phyloP scores from a whole-genome alignment of 37 sponge, comb jelly and placozoan species.

The Mnemiopsis leidyi region DNA sequence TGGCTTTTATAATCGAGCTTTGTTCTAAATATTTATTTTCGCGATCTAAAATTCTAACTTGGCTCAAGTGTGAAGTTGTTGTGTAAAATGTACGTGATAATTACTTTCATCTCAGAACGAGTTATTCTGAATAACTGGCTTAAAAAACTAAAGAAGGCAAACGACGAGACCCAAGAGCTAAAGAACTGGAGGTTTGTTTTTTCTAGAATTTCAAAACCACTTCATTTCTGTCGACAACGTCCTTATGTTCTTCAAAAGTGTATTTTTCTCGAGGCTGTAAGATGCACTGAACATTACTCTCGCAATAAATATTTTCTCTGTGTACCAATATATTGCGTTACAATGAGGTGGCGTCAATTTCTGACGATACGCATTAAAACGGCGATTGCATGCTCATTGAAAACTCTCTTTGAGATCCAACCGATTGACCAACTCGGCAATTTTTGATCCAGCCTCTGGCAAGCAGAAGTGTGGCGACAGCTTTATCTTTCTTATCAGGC shows the following conservation, averaged over 20 bases:
- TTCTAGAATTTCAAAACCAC: background rate
- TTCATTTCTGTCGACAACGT: background rate
- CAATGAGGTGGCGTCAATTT: background rate
- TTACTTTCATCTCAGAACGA: slow-evolving; percentile 54
- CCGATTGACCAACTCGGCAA: background rate
- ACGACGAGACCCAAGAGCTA: slow-evolving; percentile 50
- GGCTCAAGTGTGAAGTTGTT: too few relatives aligned
- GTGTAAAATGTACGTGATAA: too few relatives aligned
- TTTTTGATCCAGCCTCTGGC: background rate
- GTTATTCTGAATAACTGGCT: slow-evolving; percentile 35
- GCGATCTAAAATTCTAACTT: too few relatives aligned
- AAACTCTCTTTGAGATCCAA: background rate
- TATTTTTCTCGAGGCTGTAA: too few relatives aligned
- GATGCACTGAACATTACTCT: background rate
- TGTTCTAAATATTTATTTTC: too few relatives aligned
- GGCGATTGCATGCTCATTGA: background rate
- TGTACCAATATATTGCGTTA: background rate
- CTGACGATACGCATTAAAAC: too few relatives aligned
- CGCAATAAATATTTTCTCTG: background rate
- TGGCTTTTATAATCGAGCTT: too few relatives aligned
- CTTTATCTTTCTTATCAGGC: background rate
- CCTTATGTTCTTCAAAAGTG: background rate
- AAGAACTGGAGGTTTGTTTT: slow-evolving; percentile 46
- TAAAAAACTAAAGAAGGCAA: slow-evolving; percentile 45
- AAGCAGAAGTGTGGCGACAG: background rate